Evolutionary conservation across 2,797 vertebrate genomes (phyloP), one percentile per base, ranked within the genome.

Genomic region (Hozukius guyotensis): DNA sequence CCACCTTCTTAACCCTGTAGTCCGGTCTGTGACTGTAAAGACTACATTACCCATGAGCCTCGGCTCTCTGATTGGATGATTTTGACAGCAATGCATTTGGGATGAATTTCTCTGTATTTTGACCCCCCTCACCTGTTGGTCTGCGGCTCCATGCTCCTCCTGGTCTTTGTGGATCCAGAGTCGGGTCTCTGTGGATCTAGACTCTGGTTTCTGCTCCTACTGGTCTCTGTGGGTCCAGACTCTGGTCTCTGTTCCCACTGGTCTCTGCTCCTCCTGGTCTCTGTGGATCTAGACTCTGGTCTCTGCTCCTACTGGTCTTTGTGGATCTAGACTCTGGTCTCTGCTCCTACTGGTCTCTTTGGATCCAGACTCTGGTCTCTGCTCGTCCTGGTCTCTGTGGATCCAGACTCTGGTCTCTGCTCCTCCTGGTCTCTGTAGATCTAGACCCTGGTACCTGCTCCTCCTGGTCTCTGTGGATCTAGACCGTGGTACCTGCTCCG

Each of bases 71-170:
- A 3, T 18, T 4, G 2, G 46, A 49, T 20, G 46, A 49, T 49
- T 49, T 49, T 27, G 13, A 56, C 65, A 68, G 63, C 78, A 22
- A 46, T 75, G 57, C 36, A 59, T 18, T 77, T 72, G 72, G 56
- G 72, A 49, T 22, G 46, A 22, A 22, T 32, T 32, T 64, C 25
- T 69, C 20, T 31, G 42, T 27, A 1, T 56, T n/a, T 57, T 25
- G 18, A 53, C 75, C 24, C 22, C 64, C 46, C 1, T 7, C 16
- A 34, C 64, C 70, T 3, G 5, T 49, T 31, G 3, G 71, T 78
- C 77, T 86, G 84, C 9, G 1, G 73, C 18, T 49, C 16, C 46
- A 20, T 49, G 46, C 46, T 20, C 18, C 46, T 49, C 16, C 46
- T 49, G 46, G 46, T 49, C 46, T 49, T 20, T 7, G 16, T 49